phyloP scores from a whole-genome alignment of 2,797 vertebrate genomes.

The Gadopsis marmoratus region DNA sequence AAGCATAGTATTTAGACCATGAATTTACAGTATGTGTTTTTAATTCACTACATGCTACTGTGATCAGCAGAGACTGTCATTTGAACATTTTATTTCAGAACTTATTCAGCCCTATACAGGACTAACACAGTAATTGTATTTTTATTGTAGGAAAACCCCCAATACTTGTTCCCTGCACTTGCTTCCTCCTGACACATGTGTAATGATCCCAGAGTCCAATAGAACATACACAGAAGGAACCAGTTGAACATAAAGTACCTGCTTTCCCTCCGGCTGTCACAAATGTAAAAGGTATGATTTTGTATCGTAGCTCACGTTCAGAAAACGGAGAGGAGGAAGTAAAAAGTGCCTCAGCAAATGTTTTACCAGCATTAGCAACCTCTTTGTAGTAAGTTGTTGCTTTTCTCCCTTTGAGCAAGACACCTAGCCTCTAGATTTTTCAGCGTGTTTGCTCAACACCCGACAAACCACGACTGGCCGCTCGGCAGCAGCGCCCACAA shows the following conservation, averaged over 20 bases:
- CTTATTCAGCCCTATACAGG: not conserved
- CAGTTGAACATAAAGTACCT: not conserved
- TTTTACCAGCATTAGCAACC: constrained; percentile 5
- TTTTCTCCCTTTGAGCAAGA: constrained; percentile 31
- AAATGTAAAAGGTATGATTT: not conserved
- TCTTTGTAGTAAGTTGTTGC: constrained; percentile 34
- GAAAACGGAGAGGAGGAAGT: constrained; percentile 23
- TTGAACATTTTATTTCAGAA: not conserved
- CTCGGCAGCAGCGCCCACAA: constrained; percentile 1
- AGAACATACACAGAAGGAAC: not conserved
- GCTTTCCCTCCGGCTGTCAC: not conserved
- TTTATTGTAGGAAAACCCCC: not conserved
- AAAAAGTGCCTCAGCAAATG: not conserved
- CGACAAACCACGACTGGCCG: constrained; percentile 38
- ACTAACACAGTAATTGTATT: not conserved
- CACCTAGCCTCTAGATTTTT: constrained; percentile 71
- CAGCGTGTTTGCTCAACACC: constrained; percentile 55
- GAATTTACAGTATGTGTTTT: constrained; percentile 32
- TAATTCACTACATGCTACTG: constrained; percentile 27
- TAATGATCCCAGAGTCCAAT: not conserved
- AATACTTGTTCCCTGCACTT: not conserved
- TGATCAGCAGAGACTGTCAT: constrained; percentile 36
- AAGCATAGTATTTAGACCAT: constrained; percentile 22
- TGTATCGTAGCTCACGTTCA: not conserved
- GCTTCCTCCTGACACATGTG: not conserved